Percentiles rank a stretch among this genome's conserved stretches.
phyloP scores from a whole-genome alignment of 2,113 vertebrate genomes.

The Ctenodactylus gundi region DNA sequence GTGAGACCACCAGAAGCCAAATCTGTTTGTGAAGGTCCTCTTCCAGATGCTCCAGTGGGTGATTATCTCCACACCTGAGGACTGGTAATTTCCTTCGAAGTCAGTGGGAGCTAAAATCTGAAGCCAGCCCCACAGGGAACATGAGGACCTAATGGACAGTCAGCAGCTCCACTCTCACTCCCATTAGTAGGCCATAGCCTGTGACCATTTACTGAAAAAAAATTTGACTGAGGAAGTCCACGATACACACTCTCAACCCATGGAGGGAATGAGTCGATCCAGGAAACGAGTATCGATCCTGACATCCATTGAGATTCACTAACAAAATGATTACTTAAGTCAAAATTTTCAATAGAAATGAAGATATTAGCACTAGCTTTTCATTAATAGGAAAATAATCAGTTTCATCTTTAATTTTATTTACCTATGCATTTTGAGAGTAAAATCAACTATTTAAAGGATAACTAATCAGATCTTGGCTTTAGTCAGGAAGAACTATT shows the following conservation, averaged over 20 bases:
- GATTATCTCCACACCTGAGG: neutral
- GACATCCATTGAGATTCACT: no score
- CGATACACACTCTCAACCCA: neutral
- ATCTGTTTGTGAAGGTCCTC: neutral
- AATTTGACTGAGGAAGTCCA: neutral
- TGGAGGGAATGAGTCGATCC: neutral
- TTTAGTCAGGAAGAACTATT: neutral
- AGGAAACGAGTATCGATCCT: no score
- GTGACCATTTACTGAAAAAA: neutral
- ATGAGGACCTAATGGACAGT: neutral
- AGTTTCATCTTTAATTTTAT: neutral
- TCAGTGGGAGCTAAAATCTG: neutral
- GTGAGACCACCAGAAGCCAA: conserved; percentile 13
- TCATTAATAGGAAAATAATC: conserved; percentile 10
- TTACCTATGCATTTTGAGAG: conserved; percentile 37
- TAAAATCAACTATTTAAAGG: conserved; percentile 11
- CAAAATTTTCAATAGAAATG: conserved; percentile 33
- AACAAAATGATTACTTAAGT: neutral
- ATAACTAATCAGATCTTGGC: neutral
- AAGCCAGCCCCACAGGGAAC: neutral
- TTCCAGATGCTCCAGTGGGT: neutral
- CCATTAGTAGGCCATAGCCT: neutral
- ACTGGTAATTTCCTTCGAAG: neutral
- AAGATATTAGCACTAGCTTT: conserved; percentile 4
- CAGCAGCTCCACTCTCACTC: neutral